phyloP scores from a whole-genome alignment of 2,888 invertebrate species.

The Pollenia griseotomentosa region DNA sequence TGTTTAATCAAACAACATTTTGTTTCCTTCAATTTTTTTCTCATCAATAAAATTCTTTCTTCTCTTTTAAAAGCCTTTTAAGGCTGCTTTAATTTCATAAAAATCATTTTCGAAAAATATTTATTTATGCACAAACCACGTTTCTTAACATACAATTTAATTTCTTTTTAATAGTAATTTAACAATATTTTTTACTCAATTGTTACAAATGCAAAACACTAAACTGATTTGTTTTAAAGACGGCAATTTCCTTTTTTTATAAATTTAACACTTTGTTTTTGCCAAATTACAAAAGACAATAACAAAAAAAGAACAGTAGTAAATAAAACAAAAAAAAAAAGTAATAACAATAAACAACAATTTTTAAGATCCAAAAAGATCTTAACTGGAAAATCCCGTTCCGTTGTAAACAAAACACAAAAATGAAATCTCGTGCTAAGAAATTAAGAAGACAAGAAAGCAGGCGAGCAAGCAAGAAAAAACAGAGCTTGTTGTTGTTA shows the following conservation, averaged over 20 bases:
- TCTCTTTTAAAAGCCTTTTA: not conserved
- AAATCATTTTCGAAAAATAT: slow-evolving; percentile 42
- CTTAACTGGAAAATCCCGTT: slow-evolving; percentile 76
- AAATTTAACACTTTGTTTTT: slow-evolving; percentile 41
- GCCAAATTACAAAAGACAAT: slow-evolving; percentile 34
- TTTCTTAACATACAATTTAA: slow-evolving; percentile 4
- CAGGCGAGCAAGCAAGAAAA: slow-evolving; percentile 18
- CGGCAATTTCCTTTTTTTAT: too few species aligned
- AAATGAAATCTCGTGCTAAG: slow-evolving; percentile 63
- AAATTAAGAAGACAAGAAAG: slow-evolving; percentile 54
- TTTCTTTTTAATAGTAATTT: slow-evolving; percentile 3
- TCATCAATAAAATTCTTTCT: not conserved
- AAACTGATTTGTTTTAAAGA: too few species aligned
- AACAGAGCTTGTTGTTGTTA: slow-evolving; percentile 81
- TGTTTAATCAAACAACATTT: slow-evolving; percentile 37
- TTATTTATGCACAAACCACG: slow-evolving; percentile 38
- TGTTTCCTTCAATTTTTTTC: slow-evolving; percentile 7
- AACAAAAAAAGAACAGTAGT: slow-evolving; percentile 13
- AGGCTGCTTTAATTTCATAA: slow-evolving; percentile 23
- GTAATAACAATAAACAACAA: slow-evolving; percentile 43
- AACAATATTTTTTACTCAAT: not conserved
- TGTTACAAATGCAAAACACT: slow-evolving; percentile 1
- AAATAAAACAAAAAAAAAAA: slow-evolving; percentile 33
- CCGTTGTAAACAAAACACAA: slow-evolving; percentile 70
- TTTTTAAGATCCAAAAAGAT: slow-evolving; percentile 39